Base-by-base conservation (phyloP, 2,888 invertebrate genomes). In the Tiphia femorata region DNA sequence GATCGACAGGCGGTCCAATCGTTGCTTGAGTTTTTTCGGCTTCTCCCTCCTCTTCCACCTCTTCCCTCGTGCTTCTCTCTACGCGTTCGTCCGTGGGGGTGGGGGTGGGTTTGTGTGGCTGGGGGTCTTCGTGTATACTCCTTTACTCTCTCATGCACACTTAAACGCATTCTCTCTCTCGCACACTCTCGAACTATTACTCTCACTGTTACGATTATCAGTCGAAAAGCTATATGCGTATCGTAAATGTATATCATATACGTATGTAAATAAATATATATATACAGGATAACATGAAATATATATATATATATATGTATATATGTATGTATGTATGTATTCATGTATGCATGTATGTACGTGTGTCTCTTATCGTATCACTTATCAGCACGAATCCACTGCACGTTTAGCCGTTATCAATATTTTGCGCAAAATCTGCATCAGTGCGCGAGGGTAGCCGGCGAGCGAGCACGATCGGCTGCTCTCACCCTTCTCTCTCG, bases 161-260 rank as follows among this genome's bases (percentile, higher is more conserved):
- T 47, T 38, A 38, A 16, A 2, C 16, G 23, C 43, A 7, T 35
- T 40, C 33, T 35, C 33, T 35, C 19, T 44, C 8, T 40, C 17
- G 27, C 27, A 19, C 20, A 10, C 38, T 44, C 29, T 21, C 43
- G 10, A 14, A 19, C 20, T 25, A 16, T 37, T 19, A 21, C 41
- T 14, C 16, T 10, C 20, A n/a, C 30, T 46, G 17, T 12, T 79
- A 79, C 64, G 74, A 72, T 82, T 80, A 80, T 82, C 82, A 82
- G 82, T 82, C 82, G 73, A 78, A 79, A 79, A 81, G 79, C 80
- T 81, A 81, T 79, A 70, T 76, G 68, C 74, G 65, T 76, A 77
- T 71, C 75, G 70, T 76, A 77, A 75, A 17, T 35, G 12, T 14
- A 14, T 73, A 62, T 66, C 69, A 64, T 53, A 62, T 69, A 72